Base-by-base conservation (phyloP, 1,140 invertebrate species). In the Anadara kagoshimensis region DNA sequence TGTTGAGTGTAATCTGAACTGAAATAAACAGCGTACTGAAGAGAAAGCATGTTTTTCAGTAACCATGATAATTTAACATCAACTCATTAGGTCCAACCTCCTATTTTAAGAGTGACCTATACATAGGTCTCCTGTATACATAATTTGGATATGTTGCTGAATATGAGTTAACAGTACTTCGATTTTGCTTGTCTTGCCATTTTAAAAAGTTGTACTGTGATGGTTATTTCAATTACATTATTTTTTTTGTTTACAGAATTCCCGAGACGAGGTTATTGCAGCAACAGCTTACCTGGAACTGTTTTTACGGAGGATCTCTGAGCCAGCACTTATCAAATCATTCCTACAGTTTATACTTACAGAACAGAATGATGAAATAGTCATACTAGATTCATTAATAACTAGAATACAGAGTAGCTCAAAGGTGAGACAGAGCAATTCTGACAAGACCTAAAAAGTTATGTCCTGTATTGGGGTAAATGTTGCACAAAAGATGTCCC, bases 221-320 rank as follows among this genome's bases (percentile, higher is more conserved):
- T n/a, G 47, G 10, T 11, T 49, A 49, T 49, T 49, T 18, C 10
- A 49, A 49, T 2, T 36, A 7, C 29, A 7, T 36, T 36, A 36
- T 36, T 67, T 67, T 69, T 74, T 92, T 92, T 88, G 54, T 20
- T 82, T 85, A 18, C 79, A 91, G 90, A 90, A 87, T 86, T 94
- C 94, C 72, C 91, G 94, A 75, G 93, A 94, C 64, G 97, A 98
- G 87, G 93, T 97, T 84, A 93, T 97, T 43, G 93, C 96, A 44
- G 95, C 96, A 0, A 97, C 95, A 78, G 95, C 95, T 8, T 98
- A 98, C 88, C 92, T 98, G 65, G 96, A 98, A 88, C 89, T 98
- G 65, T 94, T 96, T 81, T 85, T 98, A 63, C 92, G 97, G 65
- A 95, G 94, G 58, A 93, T 97, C 14, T 95, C 95, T 0, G 93